phyloP scores from a whole-genome alignment of 1,140 invertebrate species.

The Sarcophaga bullata region DNA sequence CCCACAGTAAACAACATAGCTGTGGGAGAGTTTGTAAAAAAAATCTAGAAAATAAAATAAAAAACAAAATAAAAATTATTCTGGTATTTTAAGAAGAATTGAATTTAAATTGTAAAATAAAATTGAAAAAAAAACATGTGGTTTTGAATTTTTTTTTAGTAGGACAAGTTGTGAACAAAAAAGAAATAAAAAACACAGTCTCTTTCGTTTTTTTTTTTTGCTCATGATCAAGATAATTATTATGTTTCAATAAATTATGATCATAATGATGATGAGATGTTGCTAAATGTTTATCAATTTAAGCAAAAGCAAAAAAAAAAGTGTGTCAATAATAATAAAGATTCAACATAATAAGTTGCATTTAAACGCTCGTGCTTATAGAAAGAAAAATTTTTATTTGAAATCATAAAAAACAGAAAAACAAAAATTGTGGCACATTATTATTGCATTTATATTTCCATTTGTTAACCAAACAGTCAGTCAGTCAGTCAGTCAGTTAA shows the following conservation, averaged over 20 bases:
- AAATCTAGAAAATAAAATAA: neutral
- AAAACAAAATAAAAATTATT: neutral
- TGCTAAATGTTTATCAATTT: neutral
- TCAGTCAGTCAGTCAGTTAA: no score
- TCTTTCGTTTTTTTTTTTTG: neutral
- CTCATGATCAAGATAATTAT: neutral
- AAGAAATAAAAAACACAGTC: neutral
- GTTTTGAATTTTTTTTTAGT: no score
- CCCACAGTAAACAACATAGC: slow-evolving; percentile 15
- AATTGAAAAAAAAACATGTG: no score
- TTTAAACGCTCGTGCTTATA: no score
- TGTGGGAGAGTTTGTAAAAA: neutral
- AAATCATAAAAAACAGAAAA: no score
- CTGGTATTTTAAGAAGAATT: neutral
- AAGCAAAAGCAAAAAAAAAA: neutral
- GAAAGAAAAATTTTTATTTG: no score
- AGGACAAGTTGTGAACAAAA: neutral
- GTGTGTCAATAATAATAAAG: slow-evolving; percentile 10
- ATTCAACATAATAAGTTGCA: neutral
- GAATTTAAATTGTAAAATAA: neutral
- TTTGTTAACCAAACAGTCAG: no score
- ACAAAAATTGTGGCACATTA: no score
- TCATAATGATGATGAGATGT: slow-evolving; percentile 17
- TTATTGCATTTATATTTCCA: no score
- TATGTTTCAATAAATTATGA: neutral